Evolutionary conservation across 64 coral and sea anemone genomes (phyloP).

Genomic region (Acropora yongei): DNA sequence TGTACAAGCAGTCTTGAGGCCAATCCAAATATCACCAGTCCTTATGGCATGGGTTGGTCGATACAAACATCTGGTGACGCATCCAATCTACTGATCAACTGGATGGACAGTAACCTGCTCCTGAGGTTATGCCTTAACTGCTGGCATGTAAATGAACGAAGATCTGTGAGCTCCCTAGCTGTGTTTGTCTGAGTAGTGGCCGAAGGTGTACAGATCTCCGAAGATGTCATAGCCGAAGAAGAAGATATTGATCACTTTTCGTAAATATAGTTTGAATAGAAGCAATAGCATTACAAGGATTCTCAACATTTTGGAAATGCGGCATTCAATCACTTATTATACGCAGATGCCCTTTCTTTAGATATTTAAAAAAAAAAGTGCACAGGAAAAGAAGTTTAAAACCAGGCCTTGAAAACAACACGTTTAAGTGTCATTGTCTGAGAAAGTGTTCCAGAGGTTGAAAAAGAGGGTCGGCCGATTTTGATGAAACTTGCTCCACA

Average conservation of each 20-base stretch:
- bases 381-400: no score
- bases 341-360: no score
- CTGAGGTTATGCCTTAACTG: neutral
- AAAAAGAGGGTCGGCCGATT: no score
- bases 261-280: conserved; percentile 8
- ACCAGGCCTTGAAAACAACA: no score
- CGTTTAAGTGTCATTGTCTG: no score
- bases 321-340: neutral
- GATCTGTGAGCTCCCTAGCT: neutral
- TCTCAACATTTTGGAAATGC: neutral
- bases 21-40: no score
- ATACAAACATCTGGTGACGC: no score
- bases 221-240: neutral
- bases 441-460: no score
- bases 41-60: no score
- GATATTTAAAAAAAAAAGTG: no score
- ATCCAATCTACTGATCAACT: neutral
- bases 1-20: no score
- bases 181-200: neutral
- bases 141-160: neutral
- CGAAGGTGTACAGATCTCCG: neutral
- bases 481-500: no score
- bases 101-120: neutral
- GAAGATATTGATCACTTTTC: neutral
- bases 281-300: neutral